These are phyloP conservation scores for Linnaemya vulpina DNA, from an alignment of 2,888 invertebrate genomes.

Conservation along the genomic window DNA sequence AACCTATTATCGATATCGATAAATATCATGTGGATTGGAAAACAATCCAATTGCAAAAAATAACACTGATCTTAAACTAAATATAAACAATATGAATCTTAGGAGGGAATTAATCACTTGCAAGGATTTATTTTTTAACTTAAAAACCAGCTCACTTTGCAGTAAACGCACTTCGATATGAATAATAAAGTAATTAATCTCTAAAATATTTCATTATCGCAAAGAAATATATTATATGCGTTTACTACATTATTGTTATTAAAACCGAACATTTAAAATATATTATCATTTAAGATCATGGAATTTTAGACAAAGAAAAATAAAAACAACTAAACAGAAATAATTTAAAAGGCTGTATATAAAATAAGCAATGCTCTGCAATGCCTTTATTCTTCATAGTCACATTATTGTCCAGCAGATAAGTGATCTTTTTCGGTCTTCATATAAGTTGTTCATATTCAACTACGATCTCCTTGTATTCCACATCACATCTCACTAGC, in stretches of 20 bases:
- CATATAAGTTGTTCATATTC: slow-evolving; percentile 39
- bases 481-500: not conserved
- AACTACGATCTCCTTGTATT: slow-evolving; percentile 6
- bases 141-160: not conserved
- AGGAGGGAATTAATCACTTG: slow-evolving; percentile 15
- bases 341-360: slow-evolving; percentile 33
- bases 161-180: slow-evolving; percentile 2
- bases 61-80: slow-evolving; percentile 14
- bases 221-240: slow-evolving; percentile 56
- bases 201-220: slow-evolving; percentile 51
- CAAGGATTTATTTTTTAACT: slow-evolving; percentile 4
- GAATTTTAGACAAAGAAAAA: slow-evolving; percentile 4
- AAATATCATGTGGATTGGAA: not conserved
- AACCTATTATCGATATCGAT: too few relatives aligned
- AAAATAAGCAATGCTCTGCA: not conserved
- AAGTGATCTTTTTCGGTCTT: slow-evolving; percentile 62
- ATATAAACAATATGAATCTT: not conserved
- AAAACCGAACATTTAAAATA: slow-evolving; percentile 60
- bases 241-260: slow-evolving; percentile 59
- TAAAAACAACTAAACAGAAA: slow-evolving; percentile 12
- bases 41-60: not conserved
- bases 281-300: slow-evolving; percentile 52
- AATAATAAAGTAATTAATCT: slow-evolving; percentile 67
- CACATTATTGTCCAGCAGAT: slow-evolving; percentile 61
- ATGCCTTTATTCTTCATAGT: slow-evolving; percentile 47